Percentiles rank a stretch among this genome's conserved stretches.
Conservation (phyloP, 2,888 invertebrate genomes). For the Synanthedon tipuliformis region DNA sequence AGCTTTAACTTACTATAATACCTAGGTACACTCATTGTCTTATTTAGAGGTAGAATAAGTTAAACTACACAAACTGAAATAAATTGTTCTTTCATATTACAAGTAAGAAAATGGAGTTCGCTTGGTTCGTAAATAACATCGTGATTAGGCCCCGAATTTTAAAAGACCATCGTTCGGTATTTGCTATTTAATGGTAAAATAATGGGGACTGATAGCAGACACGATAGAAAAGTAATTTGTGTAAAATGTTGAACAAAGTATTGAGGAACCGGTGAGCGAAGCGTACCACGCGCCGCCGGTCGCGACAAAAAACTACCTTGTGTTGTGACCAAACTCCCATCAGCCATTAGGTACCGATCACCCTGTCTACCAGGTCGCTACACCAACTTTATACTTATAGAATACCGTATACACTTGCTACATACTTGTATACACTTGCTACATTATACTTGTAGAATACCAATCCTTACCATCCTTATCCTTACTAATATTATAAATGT, state of each 20-base stretch:
- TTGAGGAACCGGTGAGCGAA: conserved; percentile 23
- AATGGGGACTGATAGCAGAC: conserved; percentile 60
- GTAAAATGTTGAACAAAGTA: conserved; percentile 51
- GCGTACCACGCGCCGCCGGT: conserved; percentile 54
- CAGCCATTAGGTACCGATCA: conserved; percentile 36
- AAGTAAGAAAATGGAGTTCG: background rate
- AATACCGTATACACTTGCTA: too few relatives aligned
- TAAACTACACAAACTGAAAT: too few relatives aligned
- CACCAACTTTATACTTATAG: too few relatives aligned
- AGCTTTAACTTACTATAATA: background rate
- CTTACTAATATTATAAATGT: too few relatives aligned
- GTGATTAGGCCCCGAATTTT: conserved; percentile 27
- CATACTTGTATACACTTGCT: too few relatives aligned
- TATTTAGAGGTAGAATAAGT: too few relatives aligned
- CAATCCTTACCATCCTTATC: too few relatives aligned
- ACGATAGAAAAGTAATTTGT: conserved; percentile 68
- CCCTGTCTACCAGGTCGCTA: background rate
- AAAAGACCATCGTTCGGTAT: conserved; percentile 40
- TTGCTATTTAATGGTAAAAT: conserved; percentile 64
- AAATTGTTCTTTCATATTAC: background rate
- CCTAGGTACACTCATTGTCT: too few relatives aligned
- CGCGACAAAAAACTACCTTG: conserved; percentile 55
- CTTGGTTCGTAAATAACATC: conserved; percentile 8
- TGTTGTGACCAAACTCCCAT: conserved; percentile 47
- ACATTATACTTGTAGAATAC: too few relatives aligned